These are phyloP conservation scores for Carcharodon carcharias DNA, from an alignment of 2,797 vertebrate genomes.

Conservation along the genomic window DNA sequence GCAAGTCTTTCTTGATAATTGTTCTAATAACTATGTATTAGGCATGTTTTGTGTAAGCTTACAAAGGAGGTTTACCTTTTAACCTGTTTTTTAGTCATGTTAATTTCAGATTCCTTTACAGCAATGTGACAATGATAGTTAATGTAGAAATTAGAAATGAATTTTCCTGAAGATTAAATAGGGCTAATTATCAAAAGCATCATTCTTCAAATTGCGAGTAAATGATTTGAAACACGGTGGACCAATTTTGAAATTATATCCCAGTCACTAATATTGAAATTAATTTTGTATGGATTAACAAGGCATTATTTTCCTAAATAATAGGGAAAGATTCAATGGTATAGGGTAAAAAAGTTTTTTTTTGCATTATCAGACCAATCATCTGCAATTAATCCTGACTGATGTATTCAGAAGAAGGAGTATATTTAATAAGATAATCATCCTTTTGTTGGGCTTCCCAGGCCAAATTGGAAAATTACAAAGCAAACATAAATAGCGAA, in stretches of 20 bases:
- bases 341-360: not conserved
- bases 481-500: not conserved
- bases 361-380: not conserved
- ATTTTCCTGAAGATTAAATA: not conserved
- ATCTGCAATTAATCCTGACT: not conserved
- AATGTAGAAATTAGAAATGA: not conserved
- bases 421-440: not conserved
- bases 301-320: not conserved
- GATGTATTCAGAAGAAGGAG: not conserved
- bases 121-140: not conserved
- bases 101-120: not conserved
- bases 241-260: not conserved
- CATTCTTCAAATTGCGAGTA: not conserved
- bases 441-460: not conserved
- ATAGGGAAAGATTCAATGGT: not conserved
- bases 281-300: conserved; percentile 6
- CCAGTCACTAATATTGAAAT: not conserved
- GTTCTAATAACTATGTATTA: not conserved
- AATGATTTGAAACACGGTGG: not conserved
- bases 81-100: not conserved
- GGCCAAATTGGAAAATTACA: not conserved
- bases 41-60: not conserved
- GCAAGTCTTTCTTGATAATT: not conserved
- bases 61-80: not conserved
- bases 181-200: not conserved